phyloP scores from a whole-genome alignment of 2,113 vertebrate species.

The Aleadryas rufinucha region DNA sequence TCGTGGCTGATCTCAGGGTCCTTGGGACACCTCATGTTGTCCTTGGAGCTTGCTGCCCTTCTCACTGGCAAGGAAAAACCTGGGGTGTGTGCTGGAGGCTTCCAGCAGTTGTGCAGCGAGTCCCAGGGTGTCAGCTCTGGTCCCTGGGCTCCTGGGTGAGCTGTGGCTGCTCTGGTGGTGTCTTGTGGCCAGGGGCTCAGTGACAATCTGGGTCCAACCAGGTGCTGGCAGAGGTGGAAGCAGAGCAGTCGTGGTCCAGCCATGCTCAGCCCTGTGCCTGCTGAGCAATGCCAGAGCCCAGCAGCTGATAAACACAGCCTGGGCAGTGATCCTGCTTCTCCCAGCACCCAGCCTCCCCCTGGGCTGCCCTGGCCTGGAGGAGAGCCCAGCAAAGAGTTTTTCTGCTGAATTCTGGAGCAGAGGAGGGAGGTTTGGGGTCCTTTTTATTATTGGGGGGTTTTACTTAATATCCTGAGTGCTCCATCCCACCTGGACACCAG shows the following conservation, averaged over 20 bases:
- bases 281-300: neutral
- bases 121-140: neutral
- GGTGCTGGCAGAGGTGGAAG: neutral
- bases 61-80: neutral
- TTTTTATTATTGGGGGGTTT: neutral
- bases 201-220: neutral
- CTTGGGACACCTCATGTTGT: neutral
- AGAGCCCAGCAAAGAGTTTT: neutral
- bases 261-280: accelerated
- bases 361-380: neutral
- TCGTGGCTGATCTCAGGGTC: neutral
- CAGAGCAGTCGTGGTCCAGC: neutral
- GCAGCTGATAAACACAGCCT: neutral
- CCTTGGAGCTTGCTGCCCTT: neutral
- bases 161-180: neutral
- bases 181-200: accelerated
- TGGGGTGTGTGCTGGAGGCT: neutral
- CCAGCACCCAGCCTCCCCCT: neutral
- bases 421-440: neutral
- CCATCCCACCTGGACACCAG: neutral
- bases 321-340: neutral
- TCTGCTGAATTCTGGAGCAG: neutral
- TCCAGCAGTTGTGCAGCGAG: neutral
- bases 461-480: neutral
- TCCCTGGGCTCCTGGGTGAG: neutral